These are phyloP conservation scores for Acanthoscelides obtectus DNA, from an alignment of 2,888 invertebrate species.

Conservation along the genomic window DNA sequence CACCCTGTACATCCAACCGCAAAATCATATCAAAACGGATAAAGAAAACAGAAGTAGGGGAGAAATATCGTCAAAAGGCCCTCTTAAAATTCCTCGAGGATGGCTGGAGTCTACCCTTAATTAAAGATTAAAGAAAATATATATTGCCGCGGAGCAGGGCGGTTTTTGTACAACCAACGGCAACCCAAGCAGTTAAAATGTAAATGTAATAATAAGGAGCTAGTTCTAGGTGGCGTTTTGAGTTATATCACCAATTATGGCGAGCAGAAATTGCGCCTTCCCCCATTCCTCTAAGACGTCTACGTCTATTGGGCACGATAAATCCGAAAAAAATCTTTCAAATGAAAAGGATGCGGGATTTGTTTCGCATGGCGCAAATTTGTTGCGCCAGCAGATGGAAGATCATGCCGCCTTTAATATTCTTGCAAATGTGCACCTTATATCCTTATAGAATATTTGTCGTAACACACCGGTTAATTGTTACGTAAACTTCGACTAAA, in stretches of 20 bases:
- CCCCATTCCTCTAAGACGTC: background rate
- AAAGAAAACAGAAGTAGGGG: background rate
- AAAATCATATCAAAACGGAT: background rate
- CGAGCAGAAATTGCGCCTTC: background rate
- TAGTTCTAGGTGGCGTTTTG: constrained; percentile 23
- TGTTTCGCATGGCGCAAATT: background rate
- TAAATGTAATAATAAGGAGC: constrained; percentile 35
- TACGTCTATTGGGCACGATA: background rate
- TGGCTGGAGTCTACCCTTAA: constrained; percentile 19
- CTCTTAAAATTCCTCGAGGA: background rate
- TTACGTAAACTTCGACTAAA: too few species aligned
- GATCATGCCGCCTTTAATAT: too few species aligned
- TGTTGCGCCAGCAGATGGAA: too few species aligned
- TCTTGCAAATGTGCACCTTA: too few species aligned
- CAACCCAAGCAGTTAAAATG: constrained; percentile 32
- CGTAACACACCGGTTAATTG: too few species aligned
- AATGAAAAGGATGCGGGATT: background rate
- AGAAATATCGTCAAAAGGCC: background rate
- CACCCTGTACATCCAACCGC: background rate
- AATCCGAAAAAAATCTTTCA: background rate
- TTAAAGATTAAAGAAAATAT: constrained; percentile 35
- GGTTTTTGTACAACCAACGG: constrained; percentile 25
- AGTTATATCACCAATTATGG: background rate
- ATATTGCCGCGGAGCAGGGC: constrained; percentile 15
- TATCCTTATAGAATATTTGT: too few species aligned